Evolutionary conservation across 2,888 invertebrate genomes (phyloP).

Genomic region (Adelognathus sp.): DNA sequence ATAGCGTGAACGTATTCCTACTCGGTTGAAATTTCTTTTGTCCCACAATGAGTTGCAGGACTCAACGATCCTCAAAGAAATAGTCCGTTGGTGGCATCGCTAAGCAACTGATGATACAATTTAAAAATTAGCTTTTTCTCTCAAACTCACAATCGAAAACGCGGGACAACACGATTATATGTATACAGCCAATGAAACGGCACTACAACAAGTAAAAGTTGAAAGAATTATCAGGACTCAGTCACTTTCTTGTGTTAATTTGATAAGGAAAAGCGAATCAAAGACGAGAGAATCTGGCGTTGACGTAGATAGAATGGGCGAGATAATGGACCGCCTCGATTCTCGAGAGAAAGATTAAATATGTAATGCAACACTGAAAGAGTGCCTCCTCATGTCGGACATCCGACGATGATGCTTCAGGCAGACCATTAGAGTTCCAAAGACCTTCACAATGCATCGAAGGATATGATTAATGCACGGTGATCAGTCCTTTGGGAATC

Average conservation of each 20-base stretch:
- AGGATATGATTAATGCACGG: slow-evolving; percentile 5
- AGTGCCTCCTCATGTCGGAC: slow-evolving; percentile 42
- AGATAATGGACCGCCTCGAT: neutral
- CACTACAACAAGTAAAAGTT: neutral
- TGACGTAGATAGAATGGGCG: neutral
- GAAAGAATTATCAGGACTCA: neutral
- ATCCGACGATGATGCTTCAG: slow-evolving; percentile 19
- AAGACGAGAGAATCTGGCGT: neutral
- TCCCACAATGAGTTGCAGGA: neutral
- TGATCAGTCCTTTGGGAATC: neutral
- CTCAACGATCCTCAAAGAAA: neutral
- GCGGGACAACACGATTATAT: neutral
- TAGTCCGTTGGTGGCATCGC: neutral
- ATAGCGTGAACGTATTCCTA: neutral
- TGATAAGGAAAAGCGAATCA: neutral
- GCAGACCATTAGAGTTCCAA: slow-evolving; percentile 4
- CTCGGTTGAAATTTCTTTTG: neutral
- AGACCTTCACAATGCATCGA: slow-evolving; percentile 15
- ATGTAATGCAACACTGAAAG: neutral
- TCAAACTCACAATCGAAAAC: too few species aligned
- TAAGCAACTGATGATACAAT: neutral
- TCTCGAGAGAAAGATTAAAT: neutral
- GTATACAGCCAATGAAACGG: neutral
- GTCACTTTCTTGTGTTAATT: neutral
- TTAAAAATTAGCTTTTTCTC: too few species aligned